Evolutionary conservation across 2,888 invertebrate species (phyloP).

Genomic region (Diarsia rubi): DNA sequence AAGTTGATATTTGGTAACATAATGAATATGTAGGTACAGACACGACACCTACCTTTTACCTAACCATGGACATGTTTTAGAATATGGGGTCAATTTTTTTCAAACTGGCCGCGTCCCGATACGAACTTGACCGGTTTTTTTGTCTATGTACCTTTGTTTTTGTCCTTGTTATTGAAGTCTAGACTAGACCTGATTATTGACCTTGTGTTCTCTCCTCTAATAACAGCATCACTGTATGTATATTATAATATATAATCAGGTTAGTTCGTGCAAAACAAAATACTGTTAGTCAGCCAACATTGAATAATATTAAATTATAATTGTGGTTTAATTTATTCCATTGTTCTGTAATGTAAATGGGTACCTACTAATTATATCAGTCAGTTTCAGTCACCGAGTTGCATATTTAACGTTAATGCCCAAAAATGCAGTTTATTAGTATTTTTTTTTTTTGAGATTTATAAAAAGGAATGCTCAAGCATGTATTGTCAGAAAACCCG

Average conservation of each 20-base stretch:
- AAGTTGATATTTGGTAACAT: neutral
- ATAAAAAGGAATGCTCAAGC: neutral
- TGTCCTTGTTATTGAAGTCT: slow-evolving; percentile 2
- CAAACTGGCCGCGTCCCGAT: neutral
- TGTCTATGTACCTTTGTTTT: neutral
- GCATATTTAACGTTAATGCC: slow-evolving; percentile 7
- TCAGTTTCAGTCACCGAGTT: neutral
- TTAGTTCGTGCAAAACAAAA: slow-evolving; percentile 11
- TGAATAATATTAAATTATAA: slow-evolving; percentile 27
- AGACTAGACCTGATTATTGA: slow-evolving; percentile 16
- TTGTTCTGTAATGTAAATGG: slow-evolving; percentile 36
- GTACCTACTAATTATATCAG: slow-evolving; percentile 1
- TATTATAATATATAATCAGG: neutral
- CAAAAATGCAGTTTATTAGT: slow-evolving; percentile 23
- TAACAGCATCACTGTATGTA: neutral
- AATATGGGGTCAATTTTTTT: neutral
- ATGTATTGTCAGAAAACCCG: neutral
- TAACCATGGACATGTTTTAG: neutral
- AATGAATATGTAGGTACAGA: neutral
- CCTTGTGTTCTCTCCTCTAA: slow-evolving; percentile 25
- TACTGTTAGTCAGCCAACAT: slow-evolving; percentile 20
- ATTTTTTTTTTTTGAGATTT: neutral
- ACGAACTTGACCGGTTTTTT: neutral
- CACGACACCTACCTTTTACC: neutral
- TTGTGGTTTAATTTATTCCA: slow-evolving; percentile 43